Evolutionary conservation across 2,113 vertebrate genomes (phyloP), one percentile per base, ranked within the genome.

Genomic region (Pelusios castaneus): DNA sequence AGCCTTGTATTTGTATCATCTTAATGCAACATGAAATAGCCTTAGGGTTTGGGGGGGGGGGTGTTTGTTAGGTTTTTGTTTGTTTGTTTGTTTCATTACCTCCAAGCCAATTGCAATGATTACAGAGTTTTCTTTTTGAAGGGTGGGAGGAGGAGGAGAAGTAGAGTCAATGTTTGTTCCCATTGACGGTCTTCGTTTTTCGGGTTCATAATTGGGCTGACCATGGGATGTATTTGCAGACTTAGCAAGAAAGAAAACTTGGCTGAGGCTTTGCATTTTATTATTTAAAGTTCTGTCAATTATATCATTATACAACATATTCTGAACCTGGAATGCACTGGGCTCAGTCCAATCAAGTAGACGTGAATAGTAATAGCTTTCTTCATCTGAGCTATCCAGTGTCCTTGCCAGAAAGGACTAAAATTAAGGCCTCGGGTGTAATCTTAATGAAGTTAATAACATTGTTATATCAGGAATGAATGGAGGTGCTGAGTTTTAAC

Each of bases 371-470:
- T 47, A 89, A 10, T 6, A 56, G 31, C 60, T 63, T 16, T 63
- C 60, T 86, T 89, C n/a, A 92, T 63, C n/a, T 51, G 10, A 82
- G 63, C 80, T 14, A 91, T 0, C 19, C 47, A 34, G 34, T 9
- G 58, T 55, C 51, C 13, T 82, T 55, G 80, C 10, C 58, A 51
- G 85, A 41, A 56, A 89, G 14, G n/a, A 73, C 38, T 8, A 38
- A n/a, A 91, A 88, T 82, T 94, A 92, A 73, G 34, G 10, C 60
- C n/a, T 75, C 38, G 38, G 79, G 51, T 38, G 24, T 81, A 56
- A 95, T 24, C 31, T 70, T 82, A 89, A 91, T 94, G 93, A 82
- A 21, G 38, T 89, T 73, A 94, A 92, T 31, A 95, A 25, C 47
- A 47, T 10, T 16, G n/a, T 52, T 82, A 87, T 31, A 63, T 29